Percentiles rank a stretch among this genome's conserved stretches.
These are phyloP conservation scores for Psilanteris sp. DNA, from an alignment of 1,140 invertebrate species.

Conservation along the genomic window DNA sequence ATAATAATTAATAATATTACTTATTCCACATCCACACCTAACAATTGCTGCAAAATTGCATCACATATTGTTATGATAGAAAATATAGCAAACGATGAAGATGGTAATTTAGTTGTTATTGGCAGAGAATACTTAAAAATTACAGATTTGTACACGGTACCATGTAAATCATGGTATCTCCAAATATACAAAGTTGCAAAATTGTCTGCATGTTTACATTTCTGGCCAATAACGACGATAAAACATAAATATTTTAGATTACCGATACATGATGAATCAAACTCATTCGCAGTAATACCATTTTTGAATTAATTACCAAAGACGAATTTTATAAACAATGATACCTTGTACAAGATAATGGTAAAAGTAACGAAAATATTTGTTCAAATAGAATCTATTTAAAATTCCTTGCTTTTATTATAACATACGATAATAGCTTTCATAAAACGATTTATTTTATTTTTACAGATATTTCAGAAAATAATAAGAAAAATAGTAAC, in stretches of 20 bases:
- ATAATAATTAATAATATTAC: neutral
- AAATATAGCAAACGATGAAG: neutral
- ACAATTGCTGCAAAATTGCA: conserved; percentile 18
- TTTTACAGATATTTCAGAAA: too few relatives aligned
- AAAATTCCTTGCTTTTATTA: too few relatives aligned
- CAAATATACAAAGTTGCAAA: conserved; percentile 1
- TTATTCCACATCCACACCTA: neutral
- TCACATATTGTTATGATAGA: neutral
- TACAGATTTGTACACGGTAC: neutral
- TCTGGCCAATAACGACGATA: conserved; percentile 4
- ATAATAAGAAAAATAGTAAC: too few relatives aligned
- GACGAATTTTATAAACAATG: too few relatives aligned
- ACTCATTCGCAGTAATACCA: too few relatives aligned
- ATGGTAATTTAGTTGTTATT: neutral
- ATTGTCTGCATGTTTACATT: neutral
- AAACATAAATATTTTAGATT: conserved; percentile 1
- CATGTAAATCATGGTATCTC: conserved; percentile 4
- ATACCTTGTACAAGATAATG: too few relatives aligned
- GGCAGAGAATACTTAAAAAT: neutral
- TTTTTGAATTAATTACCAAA: too few relatives aligned
- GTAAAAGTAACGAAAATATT: too few relatives aligned
- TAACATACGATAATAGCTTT: too few relatives aligned
- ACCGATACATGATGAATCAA: too few relatives aligned
- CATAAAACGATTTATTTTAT: too few relatives aligned
- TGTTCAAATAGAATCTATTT: too few relatives aligned